Base-by-base conservation (phyloP, 2,888 invertebrate genomes). In the Troides aeacus region DNA sequence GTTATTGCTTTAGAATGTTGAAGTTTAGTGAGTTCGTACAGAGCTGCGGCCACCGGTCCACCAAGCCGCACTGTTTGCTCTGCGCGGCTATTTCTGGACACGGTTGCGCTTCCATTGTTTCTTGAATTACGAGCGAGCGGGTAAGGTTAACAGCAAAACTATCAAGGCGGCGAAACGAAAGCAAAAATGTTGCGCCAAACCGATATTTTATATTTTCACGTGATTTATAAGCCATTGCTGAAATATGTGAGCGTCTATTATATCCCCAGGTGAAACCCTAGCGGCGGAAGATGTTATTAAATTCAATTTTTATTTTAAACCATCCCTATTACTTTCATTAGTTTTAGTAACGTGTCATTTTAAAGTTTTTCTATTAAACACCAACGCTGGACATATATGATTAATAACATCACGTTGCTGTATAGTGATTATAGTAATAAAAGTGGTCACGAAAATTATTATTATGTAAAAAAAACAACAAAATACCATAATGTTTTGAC, bases 1-100 rank as follows among this genome's bases (percentile, higher is more conserved):
- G 61, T 69, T 23, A 65, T 62, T 62, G 30, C 24, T 62, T 62
- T 18, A 5, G 23, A 24, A 39, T n/a, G 4, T 62, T 7, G 57
- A 56, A 30, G 36, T 65, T 58, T 57, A 65, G 46, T 30, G 53
- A 30, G 61, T 56, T 56, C 39, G 17, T 21, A 61, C 56, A 24
- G 64, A 21, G 74, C 76, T 79, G 21, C 79, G 75, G 77, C 15
- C 46, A 15, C 46, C 79, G 81, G 79, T 82, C 80, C 79, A 79
- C 81, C 76, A 74, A 77, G 75, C 75, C 77, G 78, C 79, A 23
- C 69, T 86, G 89, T 90, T 89, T 89, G 84, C 86, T 85, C 86
- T 87, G 81, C 80, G 79, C 73, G 76, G 87, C 84, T 91, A 92
- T 92, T 92, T 86, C 84, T 88, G 86, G 83, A 82, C 80, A 75